Base-by-base conservation (phyloP, 2,797 vertebrate genomes). In the Xenopus petersii region DNA sequence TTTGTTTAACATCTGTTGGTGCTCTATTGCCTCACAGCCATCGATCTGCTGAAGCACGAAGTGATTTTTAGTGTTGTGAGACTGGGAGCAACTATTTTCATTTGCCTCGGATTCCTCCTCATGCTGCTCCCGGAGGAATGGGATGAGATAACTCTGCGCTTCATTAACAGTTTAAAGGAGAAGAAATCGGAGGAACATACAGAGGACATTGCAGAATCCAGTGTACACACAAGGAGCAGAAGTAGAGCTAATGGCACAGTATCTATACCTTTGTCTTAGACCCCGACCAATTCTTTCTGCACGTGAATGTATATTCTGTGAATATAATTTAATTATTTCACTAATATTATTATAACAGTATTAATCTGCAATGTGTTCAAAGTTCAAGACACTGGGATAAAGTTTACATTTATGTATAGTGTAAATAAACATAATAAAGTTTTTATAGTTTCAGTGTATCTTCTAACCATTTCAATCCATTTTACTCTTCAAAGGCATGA, bases 31-130 rank as follows among this genome's bases (percentile, higher is more conserved):
- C 17, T 60, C 42, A 42, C 66, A 99, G 98, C 96, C 5, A 93
- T 98, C 64, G 98, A 99, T 66, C 93, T 99, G 75, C 80, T 99
- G 87, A 99, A 98, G 86, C 96, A 98, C 56, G 95, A 98, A 82
- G 96, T 98, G 81, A 97, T 98, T 88, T 99, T 99, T 91, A 99
- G 95, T 0, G 91, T 97, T 0, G 97, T 99, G 78, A 92, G 96
- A n/a, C 85, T 99, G 85, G 93, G 95, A 10, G 97, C 98, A 55
- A 98, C 96, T 77, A 93, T 95, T 88, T 94, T 98, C 84, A 99
- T 99, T 84, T 98, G 96, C 85, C 83, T 97, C 12, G 98, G 97
- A 0, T 99, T 99, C 86, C 87, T 99, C 82, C 91, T 99, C 17
- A 92, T 99, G 93, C 89, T 99, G 64, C 88, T 99, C 70, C 98